These are phyloP conservation scores for Amaurobius ferox DNA, from an alignment of 2,888 invertebrate genomes.

Conservation along the genomic window DNA sequence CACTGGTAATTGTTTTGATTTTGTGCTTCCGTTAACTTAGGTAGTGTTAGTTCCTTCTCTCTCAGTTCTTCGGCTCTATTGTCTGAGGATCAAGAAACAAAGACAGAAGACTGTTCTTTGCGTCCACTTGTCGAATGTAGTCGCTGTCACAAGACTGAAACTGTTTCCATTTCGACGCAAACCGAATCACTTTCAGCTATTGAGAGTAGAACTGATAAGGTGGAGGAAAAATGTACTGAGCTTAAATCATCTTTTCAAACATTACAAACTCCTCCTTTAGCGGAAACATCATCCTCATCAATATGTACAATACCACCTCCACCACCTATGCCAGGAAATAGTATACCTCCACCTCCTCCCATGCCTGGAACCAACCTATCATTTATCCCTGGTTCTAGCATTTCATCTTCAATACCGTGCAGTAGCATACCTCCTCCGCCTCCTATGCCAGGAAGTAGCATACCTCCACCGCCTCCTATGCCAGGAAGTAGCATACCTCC, in stretches of 20 bases:
- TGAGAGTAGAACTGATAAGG: neutral
- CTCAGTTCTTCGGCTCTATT: slow-evolving; percentile 39
- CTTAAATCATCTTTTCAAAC: slow-evolving; percentile 74
- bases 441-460: slow-evolving; percentile 53
- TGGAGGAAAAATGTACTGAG: neutral
- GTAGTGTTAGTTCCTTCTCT: slow-evolving; percentile 57
- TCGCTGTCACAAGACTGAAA: slow-evolving; percentile 18
- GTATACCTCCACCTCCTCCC: slow-evolving; percentile 72
- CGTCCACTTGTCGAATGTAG: slow-evolving; percentile 25
- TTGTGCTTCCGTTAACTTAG: too few species aligned
- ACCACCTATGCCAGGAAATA: slow-evolving; percentile 70
- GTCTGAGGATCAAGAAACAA: slow-evolving; percentile 41
- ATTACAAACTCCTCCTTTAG: slow-evolving; percentile 36
- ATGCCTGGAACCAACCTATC: slow-evolving; percentile 51
- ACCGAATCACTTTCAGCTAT: slow-evolving; percentile 15
- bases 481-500: slow-evolving; percentile 77
- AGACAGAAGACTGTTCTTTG: neutral
- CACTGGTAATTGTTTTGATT: too few species aligned
- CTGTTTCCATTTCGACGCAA: slow-evolving; percentile 26
- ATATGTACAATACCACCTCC: slow-evolving; percentile 24
- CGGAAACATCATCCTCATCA: neutral
- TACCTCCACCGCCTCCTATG: slow-evolving; percentile 76
- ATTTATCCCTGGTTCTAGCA: too few species aligned
- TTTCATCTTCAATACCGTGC: neutral
- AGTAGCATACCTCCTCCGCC: slow-evolving; percentile 73